Evolutionary conservation across 2,113 vertebrate species (phyloP), one percentile per base, ranked within the genome.

Genomic region (Oncorhynchus nerka): DNA sequence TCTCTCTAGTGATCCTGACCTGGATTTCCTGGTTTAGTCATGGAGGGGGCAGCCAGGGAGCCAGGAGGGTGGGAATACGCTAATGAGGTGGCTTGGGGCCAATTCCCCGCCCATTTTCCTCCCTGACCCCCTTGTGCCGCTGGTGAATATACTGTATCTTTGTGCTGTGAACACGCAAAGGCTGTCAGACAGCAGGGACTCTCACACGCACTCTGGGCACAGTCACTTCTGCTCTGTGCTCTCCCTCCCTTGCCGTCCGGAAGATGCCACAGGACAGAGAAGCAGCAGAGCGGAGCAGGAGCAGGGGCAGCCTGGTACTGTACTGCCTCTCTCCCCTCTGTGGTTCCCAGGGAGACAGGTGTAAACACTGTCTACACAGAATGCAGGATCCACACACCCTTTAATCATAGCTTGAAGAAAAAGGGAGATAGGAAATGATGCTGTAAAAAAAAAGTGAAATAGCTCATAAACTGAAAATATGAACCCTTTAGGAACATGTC

Each of bases 151-250:
- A 45, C 39, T 45, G 39, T 45, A 81, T 80, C 80, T 85, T 61
- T 45, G 39, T 75, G 77, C 78, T 81, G 80, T 78, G 70, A 81
- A 87, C 88, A 90, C 85, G 86, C 91, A 83, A 74, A 89, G 79
- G 82, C 84, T 86, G 79, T 76, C 79, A 71, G 73, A 73, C 28
- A 30, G 83, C 22, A 30, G 30, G 20, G 73, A 68, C 67, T 9
- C 67, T n/a, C 6, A 16, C 59, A n/a, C n/a, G 59, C 16, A 13
- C 4, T 6, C 7, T 20, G 13, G 1, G 19, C 49, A 45, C 39
- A 3, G 39, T 45, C 39, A 45, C 39, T 45, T 45, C 39, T 45
- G 39, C 39, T 77, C 75, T 67, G 72, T 62, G 59, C 13, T 62
- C 59, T 62, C 16, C 51, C 51, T 55, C 3, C 4, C 51, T 15